These are phyloP conservation scores for Caenorhabditis tropicalis DNA, from an alignment of 1,140 invertebrate species.

Conservation along the genomic window DNA sequence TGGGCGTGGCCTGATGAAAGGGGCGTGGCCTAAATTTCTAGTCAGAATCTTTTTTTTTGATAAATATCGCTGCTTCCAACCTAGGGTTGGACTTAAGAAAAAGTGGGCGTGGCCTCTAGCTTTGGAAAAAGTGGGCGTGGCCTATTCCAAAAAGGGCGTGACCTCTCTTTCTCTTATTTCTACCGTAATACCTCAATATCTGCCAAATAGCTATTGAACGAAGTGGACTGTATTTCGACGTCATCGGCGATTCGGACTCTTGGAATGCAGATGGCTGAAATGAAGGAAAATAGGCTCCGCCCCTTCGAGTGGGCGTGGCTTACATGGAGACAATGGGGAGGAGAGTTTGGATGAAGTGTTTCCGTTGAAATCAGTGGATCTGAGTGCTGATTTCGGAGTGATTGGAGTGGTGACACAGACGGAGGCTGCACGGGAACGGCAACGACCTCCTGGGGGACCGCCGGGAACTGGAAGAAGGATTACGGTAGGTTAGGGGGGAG, in stretches of 20 bases:
- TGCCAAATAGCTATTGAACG: not conserved
- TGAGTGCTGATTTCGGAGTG: not conserved
- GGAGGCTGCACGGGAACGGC: slow-evolving; percentile 1
- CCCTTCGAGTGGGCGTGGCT: not conserved
- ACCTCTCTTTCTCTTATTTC: too few species aligned
- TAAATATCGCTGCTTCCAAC: too few species aligned
- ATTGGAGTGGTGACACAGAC: not conserved
- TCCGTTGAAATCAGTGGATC: slow-evolving; percentile 10
- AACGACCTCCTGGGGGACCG: not conserved
- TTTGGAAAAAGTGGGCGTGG: too few species aligned
- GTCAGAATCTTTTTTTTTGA: too few species aligned
- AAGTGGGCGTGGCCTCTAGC: too few species aligned
- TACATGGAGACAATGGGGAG: not conserved
- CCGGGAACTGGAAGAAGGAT: not conserved
- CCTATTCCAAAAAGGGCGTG: too few species aligned
- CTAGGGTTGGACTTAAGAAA: too few species aligned
- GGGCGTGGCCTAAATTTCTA: not conserved
- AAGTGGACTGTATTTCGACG: not conserved
- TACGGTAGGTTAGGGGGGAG: not conserved
- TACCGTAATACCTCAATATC: slow-evolving; percentile 12
- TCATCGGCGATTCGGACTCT: not conserved
- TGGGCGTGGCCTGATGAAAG: too few species aligned
- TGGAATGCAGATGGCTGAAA: slow-evolving; percentile 10
- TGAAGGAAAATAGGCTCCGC: not conserved
- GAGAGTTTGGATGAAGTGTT: not conserved